Base-by-base conservation (phyloP, 2,797 vertebrate genomes). In the Danio albolineatus region DNA sequence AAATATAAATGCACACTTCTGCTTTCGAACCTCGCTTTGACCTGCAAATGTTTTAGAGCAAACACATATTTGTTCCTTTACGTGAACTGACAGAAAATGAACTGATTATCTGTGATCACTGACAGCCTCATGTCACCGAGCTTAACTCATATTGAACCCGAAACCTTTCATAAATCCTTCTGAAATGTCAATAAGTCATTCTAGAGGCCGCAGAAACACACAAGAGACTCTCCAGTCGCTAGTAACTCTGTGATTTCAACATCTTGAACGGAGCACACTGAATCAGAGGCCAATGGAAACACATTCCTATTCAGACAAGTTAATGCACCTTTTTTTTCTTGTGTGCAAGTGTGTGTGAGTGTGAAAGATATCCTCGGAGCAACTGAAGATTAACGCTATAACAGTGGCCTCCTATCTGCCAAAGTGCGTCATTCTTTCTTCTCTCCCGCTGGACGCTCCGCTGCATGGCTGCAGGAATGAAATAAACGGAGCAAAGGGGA, bases 401-500 rank as follows among this genome's bases (percentile, higher is more conserved):
- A 85, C 78, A 83, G 78, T 73, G 77, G 71, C 76, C 71, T 79
- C 69, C 48, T 54, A 72, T 80, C 44, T 76, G 75, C 82, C 71
- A 64, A 83, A 83, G 84, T 83, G 82, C 82, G 81, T 85, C 84
- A 85, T 71, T 41, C 73, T 60, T 41, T 60, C 76, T 78, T 69
- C 76, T 70, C 76, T 78, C 76, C 76, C 19, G 66, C 76, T 78
- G 76, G 39, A 78, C 66, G 78, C 75, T 77, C 76, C 65, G 67
- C 75, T 67, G 81, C 60, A 82, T 66, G 76, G 76, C 70, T 64
- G 66, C 48, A 69, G 65, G 81, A 67, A 83, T 79, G 49, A 75
- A 79, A 75, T 65, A 46, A 79, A 75, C 57, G 56, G 54, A 53
- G 73, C 54, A 51, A 44, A 44, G 76, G 77, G 62, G 57, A 44